Evolutionary conservation across 2,888 invertebrate genomes (phyloP).

Genomic region (Resseliella maxima): DNA sequence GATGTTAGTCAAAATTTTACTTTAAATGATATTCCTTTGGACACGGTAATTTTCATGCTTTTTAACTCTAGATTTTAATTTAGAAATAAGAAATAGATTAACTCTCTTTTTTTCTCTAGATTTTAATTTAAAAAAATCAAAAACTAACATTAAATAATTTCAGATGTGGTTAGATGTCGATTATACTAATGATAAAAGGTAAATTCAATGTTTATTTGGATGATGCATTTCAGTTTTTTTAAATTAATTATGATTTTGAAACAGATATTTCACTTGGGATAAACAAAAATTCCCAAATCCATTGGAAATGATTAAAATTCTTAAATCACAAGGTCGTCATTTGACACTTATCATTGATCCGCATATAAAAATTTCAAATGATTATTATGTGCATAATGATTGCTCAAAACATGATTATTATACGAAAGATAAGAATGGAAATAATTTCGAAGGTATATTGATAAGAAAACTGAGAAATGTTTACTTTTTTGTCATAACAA

Average conservation of each 20-base stretch:
- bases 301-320: constrained; percentile 87
- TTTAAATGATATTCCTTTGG: constrained; percentile 90
- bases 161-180: constrained; percentile 98
- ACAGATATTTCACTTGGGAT: constrained; percentile 97
- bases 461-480: too few species aligned
- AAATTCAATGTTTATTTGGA: not conserved
- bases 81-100: not conserved
- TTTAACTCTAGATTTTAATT: not conserved
- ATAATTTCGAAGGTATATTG: constrained; percentile 85
- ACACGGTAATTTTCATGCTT: constrained; percentile 70
- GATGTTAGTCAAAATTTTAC: constrained; percentile 90
- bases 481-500: not conserved
- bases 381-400: constrained; percentile 92
- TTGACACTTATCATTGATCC: constrained; percentile 97
- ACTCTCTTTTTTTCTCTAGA: not conserved
- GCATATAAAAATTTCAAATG: constrained; percentile 92
- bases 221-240: not conserved
- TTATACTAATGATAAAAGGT: constrained; percentile 93
- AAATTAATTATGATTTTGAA: not conserved
- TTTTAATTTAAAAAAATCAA: not conserved
- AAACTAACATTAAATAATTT: not conserved
- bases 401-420: constrained; percentile 86
- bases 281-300: constrained; percentile 87
- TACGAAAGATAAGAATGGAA: constrained; percentile 90
- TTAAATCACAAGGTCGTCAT: constrained; percentile 95